Evolutionary conservation across 1,140 invertebrate genomes (phyloP), one percentile per base, ranked within the genome.

Genomic region (Episyrphus balteatus): DNA sequence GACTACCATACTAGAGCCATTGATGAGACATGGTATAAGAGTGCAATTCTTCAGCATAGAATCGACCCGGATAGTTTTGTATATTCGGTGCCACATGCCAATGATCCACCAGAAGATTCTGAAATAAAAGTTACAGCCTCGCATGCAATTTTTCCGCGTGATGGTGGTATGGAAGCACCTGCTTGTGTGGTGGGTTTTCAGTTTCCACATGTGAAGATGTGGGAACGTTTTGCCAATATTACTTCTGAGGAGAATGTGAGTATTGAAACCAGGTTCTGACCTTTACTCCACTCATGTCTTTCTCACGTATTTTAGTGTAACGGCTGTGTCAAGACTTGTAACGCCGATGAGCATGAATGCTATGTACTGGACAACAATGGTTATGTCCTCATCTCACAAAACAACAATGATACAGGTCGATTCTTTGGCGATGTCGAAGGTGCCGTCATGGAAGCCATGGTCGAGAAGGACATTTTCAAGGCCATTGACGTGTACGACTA

Each of bases 1-100:
- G 82, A 88, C 53, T 68, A 77, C 18, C 80, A 92, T 62, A 80
- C 77, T 13, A 77, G 77, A 44, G 83, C 91, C 1, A 87, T 92
- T 15, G 87, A 95, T 61, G 91, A 94, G 63, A 80, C 85, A 0
- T 96, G 91, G 86, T 97, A 96, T 61, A 86, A 86, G 62, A 81
- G 86, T 41, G 90, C 92, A 3, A 87, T 95, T 5, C 76, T 94
- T 34, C 86, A 89, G 55, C 84, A 89, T 66, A 74, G 81, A 56
- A 72, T 84, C 26, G 83, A 88, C 52, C 73, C 79, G 3, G 79
- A 87, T 19, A 78, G 79, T 1, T 81, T 87, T 55, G 84, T 88
- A 0, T 86, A 86, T 59, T 81, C 81, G 48, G 85, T 92, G 1
- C 85, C 86, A 5, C 80, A 86, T 58, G 78, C 82, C 47, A 70